These are phyloP conservation scores for Schrankia costaestrigalis DNA, from an alignment of 2,888 invertebrate genomes.

Conservation along the genomic window DNA sequence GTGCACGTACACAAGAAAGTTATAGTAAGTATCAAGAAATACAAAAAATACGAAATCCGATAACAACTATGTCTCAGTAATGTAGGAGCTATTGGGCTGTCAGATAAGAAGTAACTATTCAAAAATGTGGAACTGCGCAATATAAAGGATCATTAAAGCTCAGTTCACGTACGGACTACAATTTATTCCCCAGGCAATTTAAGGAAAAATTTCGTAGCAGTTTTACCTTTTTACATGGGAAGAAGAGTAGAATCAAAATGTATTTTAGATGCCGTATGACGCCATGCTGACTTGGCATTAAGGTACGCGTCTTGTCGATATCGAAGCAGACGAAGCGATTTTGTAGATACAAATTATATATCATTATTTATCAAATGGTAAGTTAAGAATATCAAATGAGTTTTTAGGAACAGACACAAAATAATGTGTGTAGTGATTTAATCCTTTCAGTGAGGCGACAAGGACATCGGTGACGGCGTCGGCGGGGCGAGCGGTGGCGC, in stretches of 20 bases:
- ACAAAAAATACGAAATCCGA: too few species aligned
- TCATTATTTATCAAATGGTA: conserved; percentile 24
- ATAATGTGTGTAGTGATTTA: conserved; percentile 15
- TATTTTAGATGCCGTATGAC: conserved; percentile 59
- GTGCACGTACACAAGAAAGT: too few species aligned
- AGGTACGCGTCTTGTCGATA: conserved; percentile 40
- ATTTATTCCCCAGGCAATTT: conserved; percentile 65
- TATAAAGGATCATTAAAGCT: conserved; percentile 49
- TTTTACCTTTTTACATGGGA: conserved; percentile 61
- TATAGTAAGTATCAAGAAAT: too few species aligned
- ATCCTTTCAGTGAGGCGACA: conserved; percentile 20
- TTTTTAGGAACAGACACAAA: background rate
- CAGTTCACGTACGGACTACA: conserved; percentile 64
- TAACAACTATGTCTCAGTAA: too few species aligned
- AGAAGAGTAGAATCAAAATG: conserved; percentile 55
- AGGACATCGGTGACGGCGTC: conserved; percentile 23
- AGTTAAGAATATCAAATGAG: conserved; percentile 1
- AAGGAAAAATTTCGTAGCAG: conserved; percentile 62
- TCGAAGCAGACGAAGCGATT: conserved; percentile 39
- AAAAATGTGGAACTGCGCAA: conserved; percentile 39
- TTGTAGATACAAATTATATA: conserved; percentile 32
- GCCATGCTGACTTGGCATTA: conserved; percentile 57
- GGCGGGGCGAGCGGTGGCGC: conserved; percentile 28
- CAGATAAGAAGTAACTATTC: conserved; percentile 38
- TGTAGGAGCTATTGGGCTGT: conserved; percentile 20